phyloP scores from a whole-genome alignment of 2,888 invertebrate species.

The Agonopterix subpropinquella region DNA sequence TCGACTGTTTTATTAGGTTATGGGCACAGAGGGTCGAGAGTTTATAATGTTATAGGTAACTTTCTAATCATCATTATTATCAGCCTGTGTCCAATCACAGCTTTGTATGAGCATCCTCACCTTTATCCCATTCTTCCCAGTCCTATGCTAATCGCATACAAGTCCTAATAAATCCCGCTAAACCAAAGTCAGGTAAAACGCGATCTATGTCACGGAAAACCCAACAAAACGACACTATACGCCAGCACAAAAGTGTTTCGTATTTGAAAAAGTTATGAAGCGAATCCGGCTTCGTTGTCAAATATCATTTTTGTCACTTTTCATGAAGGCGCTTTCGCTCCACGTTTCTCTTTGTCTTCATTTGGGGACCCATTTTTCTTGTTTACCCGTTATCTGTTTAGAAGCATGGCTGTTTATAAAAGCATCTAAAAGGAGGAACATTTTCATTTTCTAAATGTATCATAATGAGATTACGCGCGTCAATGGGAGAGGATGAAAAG shows the following conservation, averaged over 20 bases:
- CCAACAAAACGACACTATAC: conserved; percentile 1
- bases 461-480: conserved; percentile 21
- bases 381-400: conserved; percentile 41
- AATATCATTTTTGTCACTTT: conserved; percentile 47
- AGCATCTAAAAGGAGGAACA: conserved; percentile 8
- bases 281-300: conserved; percentile 24
- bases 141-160: no score
- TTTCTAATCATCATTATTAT: no score
- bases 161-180: no score
- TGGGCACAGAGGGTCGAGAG: no score
- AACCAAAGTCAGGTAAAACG: background rate
- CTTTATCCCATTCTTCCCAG: no score
- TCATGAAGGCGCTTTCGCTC: conserved; percentile 18
- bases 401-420: conserved; percentile 11
- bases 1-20: no score
- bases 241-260: conserved; percentile 12
- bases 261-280: conserved; percentile 32
- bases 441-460: conserved; percentile 23
- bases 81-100: no score
- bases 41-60: no score
- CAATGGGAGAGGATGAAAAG: conserved; percentile 8
- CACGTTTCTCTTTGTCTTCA: conserved; percentile 50
- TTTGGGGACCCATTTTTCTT: conserved; percentile 55
- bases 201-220: background rate
- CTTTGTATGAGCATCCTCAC: no score